Evolutionary conservation across 1,140 invertebrate species (phyloP).

Genomic region (Bombyx mori): ASM3026992v2 NC_085129.1:7809001-7809500

Average conservation of each 20-base stretch:
- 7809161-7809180: slow-evolving; percentile 62
- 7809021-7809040: no score
- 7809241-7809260: slow-evolving; percentile 19
- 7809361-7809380: no score
- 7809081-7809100: slow-evolving; percentile 28
- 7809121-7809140: slow-evolving; percentile 66
- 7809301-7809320: no score
- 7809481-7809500: slow-evolving; percentile 34
- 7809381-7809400: no score
- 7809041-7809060: no score
- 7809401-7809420: no score
- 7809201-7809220: slow-evolving; percentile 40
- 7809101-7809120: slow-evolving; percentile 38
- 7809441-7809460: no score
- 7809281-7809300: not conserved
- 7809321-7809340: no score
- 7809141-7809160: slow-evolving; percentile 70
- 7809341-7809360: no score
- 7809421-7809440: no score
- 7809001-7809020: no score
- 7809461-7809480: slow-evolving; percentile 2
- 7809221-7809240: slow-evolving; percentile 44
- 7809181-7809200: slow-evolving; percentile 6
- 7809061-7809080: slow-evolving; percentile 27
- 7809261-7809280: slow-evolving; percentile 9